Evolutionary conservation across 2,113 vertebrate genomes (phyloP).

Genomic region (Choloepus hoffmanni): DNA sequence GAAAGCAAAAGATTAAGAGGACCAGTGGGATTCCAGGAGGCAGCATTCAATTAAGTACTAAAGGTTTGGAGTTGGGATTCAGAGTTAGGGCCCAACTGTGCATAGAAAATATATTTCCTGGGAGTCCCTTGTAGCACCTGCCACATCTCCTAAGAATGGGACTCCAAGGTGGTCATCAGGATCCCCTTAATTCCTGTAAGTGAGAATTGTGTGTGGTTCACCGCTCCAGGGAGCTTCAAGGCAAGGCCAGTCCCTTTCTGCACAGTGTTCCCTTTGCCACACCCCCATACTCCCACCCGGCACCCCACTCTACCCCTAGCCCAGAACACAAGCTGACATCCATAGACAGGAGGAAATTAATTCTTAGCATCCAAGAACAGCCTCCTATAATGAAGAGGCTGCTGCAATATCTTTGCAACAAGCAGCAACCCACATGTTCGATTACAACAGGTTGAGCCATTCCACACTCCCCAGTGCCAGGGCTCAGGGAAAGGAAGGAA

Average conservation of each 20-base stretch:
- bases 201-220: neutral
- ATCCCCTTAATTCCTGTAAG: neutral
- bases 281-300: neutral
- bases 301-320: neutral
- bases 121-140: neutral
- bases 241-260: neutral
- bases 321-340: constrained; percentile 14
- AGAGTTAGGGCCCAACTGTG: neutral
- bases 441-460: constrained; percentile 89
- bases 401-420: constrained; percentile 90
- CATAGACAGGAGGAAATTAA: constrained; percentile 69
- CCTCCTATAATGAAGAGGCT: constrained; percentile 85
- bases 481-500: constrained; percentile 69
- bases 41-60: neutral
- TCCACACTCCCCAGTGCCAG: constrained; percentile 86
- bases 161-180: neutral
- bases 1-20: neutral
- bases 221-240: neutral
- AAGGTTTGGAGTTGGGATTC: neutral
- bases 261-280: neutral
- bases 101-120: neutral
- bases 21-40: neutral
- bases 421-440: constrained; percentile 85
- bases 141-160: neutral
- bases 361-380: constrained; percentile 71